Conservation (phyloP, 2,797 vertebrate genomes). For the Monodelphis domestica region DNA sequence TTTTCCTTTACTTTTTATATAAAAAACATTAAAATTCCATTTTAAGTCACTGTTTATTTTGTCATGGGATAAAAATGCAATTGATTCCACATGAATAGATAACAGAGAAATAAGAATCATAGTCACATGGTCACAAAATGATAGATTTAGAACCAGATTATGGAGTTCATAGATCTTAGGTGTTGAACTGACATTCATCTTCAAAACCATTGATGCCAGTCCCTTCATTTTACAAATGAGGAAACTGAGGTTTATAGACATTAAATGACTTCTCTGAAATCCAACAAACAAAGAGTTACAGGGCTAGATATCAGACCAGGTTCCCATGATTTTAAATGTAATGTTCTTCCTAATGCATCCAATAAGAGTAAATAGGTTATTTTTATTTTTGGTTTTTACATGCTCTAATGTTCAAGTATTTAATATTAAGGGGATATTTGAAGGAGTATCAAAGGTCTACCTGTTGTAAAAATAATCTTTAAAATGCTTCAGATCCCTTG, state of each 20-base stretch:
- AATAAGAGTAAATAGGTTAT: neutral
- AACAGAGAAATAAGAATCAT: neutral
- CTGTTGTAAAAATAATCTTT: neutral
- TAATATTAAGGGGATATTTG: constrained; percentile 9
- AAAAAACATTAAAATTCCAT: neutral
- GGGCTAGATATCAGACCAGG: neutral
- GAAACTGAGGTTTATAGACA: neutral
- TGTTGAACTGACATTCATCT: neutral
- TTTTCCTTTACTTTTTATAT: constrained; percentile 54
- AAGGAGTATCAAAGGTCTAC: neutral
- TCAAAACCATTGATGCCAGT: no score
- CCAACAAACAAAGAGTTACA: neutral
- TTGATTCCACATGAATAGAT: neutral
- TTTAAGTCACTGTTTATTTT: constrained; percentile 32
- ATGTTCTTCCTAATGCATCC: neutral
- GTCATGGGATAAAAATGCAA: constrained; percentile 8
- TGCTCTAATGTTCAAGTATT: neutral
- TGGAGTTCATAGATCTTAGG: neutral
- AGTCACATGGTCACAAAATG: neutral
- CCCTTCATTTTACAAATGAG: neutral
- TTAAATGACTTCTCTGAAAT: neutral
- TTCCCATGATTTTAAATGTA: neutral
- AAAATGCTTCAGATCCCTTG: neutral
- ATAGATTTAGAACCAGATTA: neutral
- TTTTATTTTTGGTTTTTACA: neutral